Percentiles rank a stretch among this genome's conserved stretches.
Conservation (phyloP, 1,140 invertebrate species). For the Hesperophylax magnus region DNA sequence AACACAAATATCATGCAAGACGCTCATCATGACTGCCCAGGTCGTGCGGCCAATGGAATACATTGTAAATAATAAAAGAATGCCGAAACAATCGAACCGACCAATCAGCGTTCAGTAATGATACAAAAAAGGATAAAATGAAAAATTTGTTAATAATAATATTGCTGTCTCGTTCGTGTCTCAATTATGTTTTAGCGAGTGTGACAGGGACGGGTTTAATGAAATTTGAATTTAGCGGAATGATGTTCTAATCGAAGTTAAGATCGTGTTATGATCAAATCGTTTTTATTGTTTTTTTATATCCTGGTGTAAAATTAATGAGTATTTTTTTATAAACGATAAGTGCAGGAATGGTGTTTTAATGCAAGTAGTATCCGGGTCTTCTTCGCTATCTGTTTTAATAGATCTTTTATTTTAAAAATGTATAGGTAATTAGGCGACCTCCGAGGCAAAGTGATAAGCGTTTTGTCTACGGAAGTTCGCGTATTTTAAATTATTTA, state of each 20-base stretch:
- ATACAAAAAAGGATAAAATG: background rate
- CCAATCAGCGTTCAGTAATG: constrained; percentile 3
- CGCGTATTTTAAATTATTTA: background rate
- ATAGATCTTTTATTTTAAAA: no score
- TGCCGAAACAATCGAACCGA: constrained; percentile 11
- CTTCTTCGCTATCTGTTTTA: no score
- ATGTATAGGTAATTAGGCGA: no score
- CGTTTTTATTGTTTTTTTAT: background rate
- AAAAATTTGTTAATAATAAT: background rate
- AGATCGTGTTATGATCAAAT: background rate
- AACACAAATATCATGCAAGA: no score
- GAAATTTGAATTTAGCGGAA: background rate
- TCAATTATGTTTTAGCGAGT: background rate
- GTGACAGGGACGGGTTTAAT: background rate
- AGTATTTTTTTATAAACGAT: no score
- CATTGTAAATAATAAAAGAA: constrained; percentile 32
- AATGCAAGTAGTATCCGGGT: no score
- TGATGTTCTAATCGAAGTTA: background rate
- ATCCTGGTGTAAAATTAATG: constrained; percentile 16
- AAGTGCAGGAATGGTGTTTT: no score
- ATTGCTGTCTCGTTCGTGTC: background rate
- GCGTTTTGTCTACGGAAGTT: no score
- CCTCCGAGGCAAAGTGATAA: no score
- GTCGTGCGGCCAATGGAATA: constrained; percentile 19
- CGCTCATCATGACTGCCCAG: background rate